These are phyloP conservation scores for Ornithoptera priamus DNA, from an alignment of 2,888 invertebrate species.

Conservation along the genomic window DNA sequence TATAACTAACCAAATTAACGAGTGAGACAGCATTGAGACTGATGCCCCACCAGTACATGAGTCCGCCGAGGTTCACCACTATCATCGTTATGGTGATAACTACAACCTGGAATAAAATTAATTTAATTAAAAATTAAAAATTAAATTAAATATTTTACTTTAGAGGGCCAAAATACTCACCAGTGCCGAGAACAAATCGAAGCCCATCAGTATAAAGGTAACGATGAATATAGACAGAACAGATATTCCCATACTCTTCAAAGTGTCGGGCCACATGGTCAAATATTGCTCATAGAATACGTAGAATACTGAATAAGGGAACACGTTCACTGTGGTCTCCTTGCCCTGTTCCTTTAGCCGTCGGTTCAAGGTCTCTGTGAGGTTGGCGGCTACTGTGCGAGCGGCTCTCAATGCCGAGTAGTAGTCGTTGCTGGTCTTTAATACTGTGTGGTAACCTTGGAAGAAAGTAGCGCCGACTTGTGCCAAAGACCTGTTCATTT, in stretches of 20 bases:
- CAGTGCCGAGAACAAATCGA: slow-evolving; percentile 94
- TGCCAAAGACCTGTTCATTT: slow-evolving; percentile 60
- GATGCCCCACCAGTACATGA: slow-evolving; percentile 99
- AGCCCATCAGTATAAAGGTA: slow-evolving; percentile 94
- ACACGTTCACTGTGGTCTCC: slow-evolving; percentile 82
- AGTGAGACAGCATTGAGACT: slow-evolving; percentile 97
- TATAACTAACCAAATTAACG: slow-evolving; percentile 90
- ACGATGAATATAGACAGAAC: slow-evolving; percentile 96
- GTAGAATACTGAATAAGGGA: slow-evolving; percentile 97
- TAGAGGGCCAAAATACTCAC: slow-evolving; percentile 46
- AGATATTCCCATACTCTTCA: slow-evolving; percentile 92
- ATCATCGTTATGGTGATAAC: slow-evolving; percentile 96
- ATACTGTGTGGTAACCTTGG: slow-evolving; percentile 93
- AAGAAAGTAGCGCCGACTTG: slow-evolving; percentile 90
- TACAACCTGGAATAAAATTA: slow-evolving; percentile 83
- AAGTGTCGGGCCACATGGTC: slow-evolving; percentile 95
- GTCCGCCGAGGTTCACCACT: slow-evolving; percentile 92
- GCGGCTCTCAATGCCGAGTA: slow-evolving; percentile 92
- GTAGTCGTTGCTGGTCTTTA: slow-evolving; percentile 94
- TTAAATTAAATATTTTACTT: no score
- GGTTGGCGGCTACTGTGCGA: slow-evolving; percentile 88
- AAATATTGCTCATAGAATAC: slow-evolving; percentile 99
- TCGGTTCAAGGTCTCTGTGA: slow-evolving; percentile 86
- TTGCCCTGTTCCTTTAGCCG: slow-evolving; percentile 75
- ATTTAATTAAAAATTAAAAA: no score